Base-by-base conservation (phyloP, 1,140 invertebrate species). In the Drosophila pruinosa region DNA sequence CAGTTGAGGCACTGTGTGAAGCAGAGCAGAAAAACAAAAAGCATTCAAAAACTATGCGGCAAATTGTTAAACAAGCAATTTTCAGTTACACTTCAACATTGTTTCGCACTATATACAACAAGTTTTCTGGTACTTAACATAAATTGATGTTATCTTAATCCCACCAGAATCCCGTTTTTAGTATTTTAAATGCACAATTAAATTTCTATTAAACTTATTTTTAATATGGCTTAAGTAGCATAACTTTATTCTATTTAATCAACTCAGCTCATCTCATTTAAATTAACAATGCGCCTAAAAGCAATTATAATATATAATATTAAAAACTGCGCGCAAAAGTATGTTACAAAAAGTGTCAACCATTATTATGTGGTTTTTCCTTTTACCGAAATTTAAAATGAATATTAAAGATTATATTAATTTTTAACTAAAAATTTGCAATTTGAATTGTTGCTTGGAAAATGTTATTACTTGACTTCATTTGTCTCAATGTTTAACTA, bases 11-110 rank as follows among this genome's bases (percentile, higher is more conserved):
- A 31, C n/a, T 69, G 57, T 57, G 71, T 36, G 65, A 86, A 86
- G 78, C 81, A 86, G 81, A 86, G 81, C 82, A 81, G 74, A 86
- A 86, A 77, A 72, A 57, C 77, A 54, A 53, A 59, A 62, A 70
- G 74, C 69, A 77, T 57, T 77, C 71, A 56, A 69, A 86, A 75
- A 56, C 78, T 79, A 72, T 85, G 78, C 54, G 53, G 68, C 45
- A 69, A 75, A 82, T 83, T 82, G 75, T 78, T 57, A 79, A 57
- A 56, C 62, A 34, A 57, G 19, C 52, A 38, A 28, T 69, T 47
- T 57, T 63, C 50, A 70, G 69, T 67, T 67, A 67, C 24, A 45
- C 53, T 52, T n/a, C 21, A 17, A 50, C 62, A 72, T 67, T 79
- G 79, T 86, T 77, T 78, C 67, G 68, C 76, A 69, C 80, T 64